Base-by-base conservation (phyloP, 2,797 vertebrate genomes). In the Glossophaga mutica region DNA sequence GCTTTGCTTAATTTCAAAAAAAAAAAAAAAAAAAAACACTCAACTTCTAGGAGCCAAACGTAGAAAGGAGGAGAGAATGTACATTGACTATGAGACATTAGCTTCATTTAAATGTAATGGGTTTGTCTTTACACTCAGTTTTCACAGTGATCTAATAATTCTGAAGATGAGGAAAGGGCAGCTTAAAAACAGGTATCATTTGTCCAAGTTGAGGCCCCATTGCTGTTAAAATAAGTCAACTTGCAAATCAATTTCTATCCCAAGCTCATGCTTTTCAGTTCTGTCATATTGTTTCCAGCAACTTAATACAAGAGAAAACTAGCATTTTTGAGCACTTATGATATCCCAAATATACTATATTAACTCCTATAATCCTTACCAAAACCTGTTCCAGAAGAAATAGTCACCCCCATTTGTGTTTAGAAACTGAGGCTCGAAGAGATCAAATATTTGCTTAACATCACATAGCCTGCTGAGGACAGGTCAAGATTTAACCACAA, bases 371-470 rank as follows among this genome's bases (percentile, higher is more conserved):
- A 70, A 50, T 76, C 50, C 22, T 90, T 90, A 73, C 21, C 55
- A 74, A 96, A 95, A 88, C 39, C 67, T 93, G 73, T 79, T 71
- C n/a, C 44, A 62, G 2, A 37, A 88, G 26, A 16, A 96, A 94
- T 34, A 71, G 24, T 79, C 83, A 82, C 42, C 21, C n/a, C 11
- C 6, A 71, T 52, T n/a, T 74, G 91, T 73, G 24, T 50, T 29
- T 4, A 10, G 65, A 88, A 92, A 59, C 3, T 50, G 37, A 55
- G 34, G 7, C 39, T 81, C 24, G 12, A 19, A 81, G 39, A 95
- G 16, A 29, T 71, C 89, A 96, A 62, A 24, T 59, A 85, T 74
- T 85, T 94, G 73, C 11, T 26, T 74, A 82, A 81, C 1, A 5
- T 34, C 34, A 46, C 9, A 3, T n/a, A 57, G 74, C 16, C 78